phyloP scores from a whole-genome alignment of 2,888 invertebrate genomes.

The Teinopalpus imperialis region DNA sequence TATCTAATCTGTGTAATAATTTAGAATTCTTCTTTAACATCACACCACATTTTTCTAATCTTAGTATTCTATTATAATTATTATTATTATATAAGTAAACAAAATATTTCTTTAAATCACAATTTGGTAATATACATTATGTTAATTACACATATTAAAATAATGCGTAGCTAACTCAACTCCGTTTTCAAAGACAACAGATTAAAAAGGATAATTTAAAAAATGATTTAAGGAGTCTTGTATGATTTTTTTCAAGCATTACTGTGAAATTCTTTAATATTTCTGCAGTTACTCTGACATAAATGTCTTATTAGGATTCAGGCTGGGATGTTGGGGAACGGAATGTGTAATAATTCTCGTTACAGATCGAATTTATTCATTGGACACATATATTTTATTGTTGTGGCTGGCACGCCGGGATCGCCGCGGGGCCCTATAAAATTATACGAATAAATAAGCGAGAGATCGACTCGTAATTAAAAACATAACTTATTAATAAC shows the following conservation, averaged over 20 bases:
- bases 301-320: conserved; percentile 35
- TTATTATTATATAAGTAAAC: too few relatives aligned
- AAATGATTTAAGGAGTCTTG: too few relatives aligned
- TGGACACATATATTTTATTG: conserved; percentile 70
- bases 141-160: too few relatives aligned
- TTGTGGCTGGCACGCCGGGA: conserved; percentile 50
- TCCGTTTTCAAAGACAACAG: too few relatives aligned
- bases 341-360: conserved; percentile 73
- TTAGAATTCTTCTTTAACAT: too few relatives aligned
- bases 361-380: conserved; percentile 78
- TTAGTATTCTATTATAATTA: too few relatives aligned
- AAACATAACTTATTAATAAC: conserved; percentile 80
- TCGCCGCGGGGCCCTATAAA: conserved; percentile 77
- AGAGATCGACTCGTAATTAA: conserved; percentile 74
- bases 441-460: conserved; percentile 78
- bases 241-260: neutral
- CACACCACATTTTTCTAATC: too few relatives aligned
- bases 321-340: conserved; percentile 43
- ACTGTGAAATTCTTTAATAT: neutral
- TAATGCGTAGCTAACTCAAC: too few relatives aligned
- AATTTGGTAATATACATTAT: too few relatives aligned
- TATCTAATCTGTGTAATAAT: too few relatives aligned
- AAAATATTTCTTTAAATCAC: too few relatives aligned
- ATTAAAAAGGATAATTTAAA: too few relatives aligned
- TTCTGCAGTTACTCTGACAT: neutral